Base-by-base conservation (phyloP, 2,888 invertebrate species). In the Pterobdella sp. region DNA sequence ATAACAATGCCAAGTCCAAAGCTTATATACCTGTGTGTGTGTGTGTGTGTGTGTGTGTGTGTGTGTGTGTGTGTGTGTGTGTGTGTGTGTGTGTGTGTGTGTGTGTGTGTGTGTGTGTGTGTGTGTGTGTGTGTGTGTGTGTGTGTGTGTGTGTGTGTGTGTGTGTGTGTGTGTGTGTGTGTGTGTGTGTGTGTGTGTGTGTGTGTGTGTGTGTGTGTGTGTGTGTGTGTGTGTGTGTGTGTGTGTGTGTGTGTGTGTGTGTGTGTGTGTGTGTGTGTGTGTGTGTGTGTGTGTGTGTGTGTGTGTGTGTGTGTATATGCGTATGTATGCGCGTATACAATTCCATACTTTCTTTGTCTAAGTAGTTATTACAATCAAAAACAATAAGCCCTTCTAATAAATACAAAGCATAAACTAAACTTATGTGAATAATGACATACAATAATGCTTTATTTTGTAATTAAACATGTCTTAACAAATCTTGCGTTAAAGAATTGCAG, bases 131-230 rank as follows among this genome's bases (percentile, higher is more conserved):
- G 65, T 65, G 65, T 65, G 65, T 65, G 35, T 35, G 65, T 65
- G 65, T 65, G 65, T 65, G 65, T 65, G 65, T 65, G 65, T 65
- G 65, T 65, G 65, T 65, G 65, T 65, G 35, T 35, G 65, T 65
- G 65, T 65, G 65, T 65, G 65, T 65, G 65, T 65, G 65, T 65
- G 65, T 29, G 32, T 65, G n/a, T 65, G 29, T 65, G n/a, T 35
- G 65, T 65, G 65, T 65, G 65, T 65, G 65, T 65, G 65, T 65
- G 65, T 35, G 65, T 65, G 65, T 65, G 65, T 65, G 32, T 65
- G 14, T 65, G 32, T 31, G 14, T 65, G 65, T 10, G 65, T 65
- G 31, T 10, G 65, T 65, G 31, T 65, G 65, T 29, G 65, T 10
- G 31, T 10, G 35, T 65, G 14, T 29, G 65, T 65, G 14, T 65